Evolutionary conservation across 1,140 invertebrate species (phyloP).

Genomic region (Zophobas atratus): DNA sequence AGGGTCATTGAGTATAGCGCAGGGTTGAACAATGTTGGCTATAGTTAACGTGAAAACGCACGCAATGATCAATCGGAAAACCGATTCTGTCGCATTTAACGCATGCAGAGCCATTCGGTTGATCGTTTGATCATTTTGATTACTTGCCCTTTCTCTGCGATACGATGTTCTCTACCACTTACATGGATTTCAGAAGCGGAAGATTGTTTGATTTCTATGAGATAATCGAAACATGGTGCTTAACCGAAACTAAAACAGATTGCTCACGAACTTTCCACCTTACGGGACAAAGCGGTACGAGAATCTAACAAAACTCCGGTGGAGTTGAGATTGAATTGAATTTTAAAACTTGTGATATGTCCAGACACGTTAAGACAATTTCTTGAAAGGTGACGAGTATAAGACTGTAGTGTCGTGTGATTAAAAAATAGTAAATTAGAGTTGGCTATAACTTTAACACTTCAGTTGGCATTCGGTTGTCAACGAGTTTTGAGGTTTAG

Average conservation of each 20-base stretch:
- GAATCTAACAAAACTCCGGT: conserved; percentile 6
- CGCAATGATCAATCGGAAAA: conserved; percentile 21
- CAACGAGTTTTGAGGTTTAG: no score
- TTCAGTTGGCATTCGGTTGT: no score
- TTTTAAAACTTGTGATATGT: conserved; percentile 34
- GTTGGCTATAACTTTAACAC: no score
- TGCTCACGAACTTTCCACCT: conserved; percentile 34
- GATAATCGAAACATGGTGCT: conserved; percentile 29
- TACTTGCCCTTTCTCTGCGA: conserved; percentile 18
- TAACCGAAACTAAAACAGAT: conserved; percentile 34
- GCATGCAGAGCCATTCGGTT: conserved; percentile 2
- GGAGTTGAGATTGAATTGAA: conserved; percentile 3
- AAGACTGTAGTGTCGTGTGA: no score
- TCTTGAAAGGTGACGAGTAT: conserved; percentile 7
- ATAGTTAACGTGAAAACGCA: conserved; percentile 19
- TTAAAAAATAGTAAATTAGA: no score
- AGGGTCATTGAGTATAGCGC: conserved; percentile 17
- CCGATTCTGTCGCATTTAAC: conserved; percentile 25
- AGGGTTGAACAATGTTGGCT: conserved; percentile 13
- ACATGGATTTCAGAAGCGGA: conserved; percentile 2
- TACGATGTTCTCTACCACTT: conserved; percentile 20
- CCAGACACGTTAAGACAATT: conserved; percentile 8
- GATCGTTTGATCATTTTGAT: conserved; percentile 5
- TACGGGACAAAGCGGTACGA: conserved; percentile 17
- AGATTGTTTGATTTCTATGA: conserved; percentile 28